phyloP scores from a whole-genome alignment of 2,888 invertebrate genomes.

The Dolichopus griseipennis region DNA sequence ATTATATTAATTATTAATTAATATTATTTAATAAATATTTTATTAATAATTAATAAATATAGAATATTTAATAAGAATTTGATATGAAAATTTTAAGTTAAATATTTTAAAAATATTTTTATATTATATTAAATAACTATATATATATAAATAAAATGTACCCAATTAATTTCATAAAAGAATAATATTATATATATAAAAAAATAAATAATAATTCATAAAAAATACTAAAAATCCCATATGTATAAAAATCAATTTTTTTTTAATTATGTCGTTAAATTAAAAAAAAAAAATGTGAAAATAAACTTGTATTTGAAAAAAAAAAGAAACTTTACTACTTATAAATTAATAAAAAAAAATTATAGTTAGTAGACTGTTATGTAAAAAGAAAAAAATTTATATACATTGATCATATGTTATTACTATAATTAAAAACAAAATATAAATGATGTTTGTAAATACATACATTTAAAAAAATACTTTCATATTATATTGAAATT shows the following conservation, averaged over 20 bases:
- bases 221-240: no score
- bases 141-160: background rate
- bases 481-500: background rate
- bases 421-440: background rate
- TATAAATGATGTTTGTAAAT: no score
- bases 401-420: background rate
- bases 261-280: background rate
- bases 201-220: background rate
- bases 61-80: no score
- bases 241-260: background rate
- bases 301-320: background rate
- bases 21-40: no score
- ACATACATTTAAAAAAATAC: no score
- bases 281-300: background rate
- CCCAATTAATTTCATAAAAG: background rate
- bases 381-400: background rate
- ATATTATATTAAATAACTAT: background rate
- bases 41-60: no score
- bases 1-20: no score
- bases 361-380: background rate
- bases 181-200: background rate
- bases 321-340: background rate
- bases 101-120: background rate
- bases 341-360: background rate
- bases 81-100: background rate